Evolutionary conservation across 2,797 vertebrate genomes (phyloP).

Genomic region (Danio tinwini): DNA sequence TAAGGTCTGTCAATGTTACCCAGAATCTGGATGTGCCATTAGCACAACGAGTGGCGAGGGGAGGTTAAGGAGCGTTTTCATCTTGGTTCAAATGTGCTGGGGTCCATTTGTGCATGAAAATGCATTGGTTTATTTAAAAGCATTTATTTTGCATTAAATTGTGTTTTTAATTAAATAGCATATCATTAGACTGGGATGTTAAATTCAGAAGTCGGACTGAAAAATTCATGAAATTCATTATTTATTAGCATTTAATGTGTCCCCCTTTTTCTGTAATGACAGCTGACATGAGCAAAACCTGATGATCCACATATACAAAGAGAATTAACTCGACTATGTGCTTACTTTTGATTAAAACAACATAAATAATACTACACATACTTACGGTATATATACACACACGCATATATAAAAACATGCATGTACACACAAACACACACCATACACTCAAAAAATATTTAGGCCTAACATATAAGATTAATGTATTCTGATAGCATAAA

Average conservation of each 20-base stretch:
- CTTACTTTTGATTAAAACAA: not conserved
- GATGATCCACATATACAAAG: not conserved
- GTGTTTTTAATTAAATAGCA: not conserved
- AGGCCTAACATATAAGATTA: too few relatives aligned
- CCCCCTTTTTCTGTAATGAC: not conserved
- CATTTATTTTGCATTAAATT: not conserved
- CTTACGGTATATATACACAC: not conserved
- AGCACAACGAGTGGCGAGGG: slow-evolving; percentile 21
- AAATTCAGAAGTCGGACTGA: not conserved
- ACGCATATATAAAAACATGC: not conserved
- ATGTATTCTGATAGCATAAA: too few relatives aligned
- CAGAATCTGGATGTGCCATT: slow-evolving; percentile 61
- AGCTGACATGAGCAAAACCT: slow-evolving; percentile 8
- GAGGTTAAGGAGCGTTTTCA: not conserved
- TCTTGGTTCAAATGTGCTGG: not conserved
- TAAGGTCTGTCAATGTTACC: slow-evolving; percentile 68
- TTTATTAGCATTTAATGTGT: slow-evolving; percentile 8
- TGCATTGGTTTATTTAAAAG: not conserved
- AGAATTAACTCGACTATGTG: not conserved
- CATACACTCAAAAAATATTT: not conserved
- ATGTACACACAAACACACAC: too few relatives aligned
- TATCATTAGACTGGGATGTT: not conserved
- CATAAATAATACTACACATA: too few relatives aligned
- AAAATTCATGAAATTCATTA: not conserved
- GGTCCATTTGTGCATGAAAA: slow-evolving; percentile 11